These are phyloP conservation scores for Metopia argyrocephala DNA, from an alignment of 2,888 invertebrate species.

Conservation along the genomic window DNA sequence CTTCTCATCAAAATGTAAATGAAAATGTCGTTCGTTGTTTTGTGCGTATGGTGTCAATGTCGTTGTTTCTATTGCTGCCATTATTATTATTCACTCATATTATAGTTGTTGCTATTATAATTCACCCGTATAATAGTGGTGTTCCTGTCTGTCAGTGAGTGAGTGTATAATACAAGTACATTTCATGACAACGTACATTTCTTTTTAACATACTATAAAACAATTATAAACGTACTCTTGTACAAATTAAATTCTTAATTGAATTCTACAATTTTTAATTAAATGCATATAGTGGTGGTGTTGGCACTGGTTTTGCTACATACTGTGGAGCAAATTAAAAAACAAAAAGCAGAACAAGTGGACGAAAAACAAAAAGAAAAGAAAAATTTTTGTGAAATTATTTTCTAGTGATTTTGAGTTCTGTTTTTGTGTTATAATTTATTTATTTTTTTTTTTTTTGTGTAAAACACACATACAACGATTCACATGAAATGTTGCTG, in stretches of 20 bases:
- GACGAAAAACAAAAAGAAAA: slow-evolving; percentile 1
- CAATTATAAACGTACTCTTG: not conserved
- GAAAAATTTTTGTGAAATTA: not conserved
- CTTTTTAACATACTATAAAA: too few relatives aligned
- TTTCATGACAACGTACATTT: not conserved
- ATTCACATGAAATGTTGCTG: slow-evolving; percentile 79
- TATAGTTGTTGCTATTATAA: too few relatives aligned
- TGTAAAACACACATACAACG: slow-evolving; percentile 65
- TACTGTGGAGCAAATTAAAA: too few relatives aligned
- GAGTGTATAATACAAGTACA: not conserved
- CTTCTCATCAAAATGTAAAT: not conserved
- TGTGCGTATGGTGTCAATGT: slow-evolving; percentile 11
- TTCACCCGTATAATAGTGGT: too few relatives aligned
- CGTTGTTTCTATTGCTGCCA: slow-evolving; percentile 3
- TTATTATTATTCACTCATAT: not conserved
- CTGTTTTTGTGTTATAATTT: slow-evolving; percentile 51
- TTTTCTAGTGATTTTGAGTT: too few relatives aligned
- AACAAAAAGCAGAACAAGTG: too few relatives aligned
- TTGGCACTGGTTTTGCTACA: too few relatives aligned
- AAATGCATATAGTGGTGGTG: too few relatives aligned
- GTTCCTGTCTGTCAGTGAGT: not conserved
- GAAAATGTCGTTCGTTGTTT: too few relatives aligned
- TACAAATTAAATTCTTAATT: too few relatives aligned
- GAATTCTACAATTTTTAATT: slow-evolving; percentile 10
- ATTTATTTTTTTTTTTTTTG: slow-evolving; percentile 50